Base-by-base conservation (phyloP, 2,113 vertebrate genomes). In the Odontophorus gujanensis region DNA sequence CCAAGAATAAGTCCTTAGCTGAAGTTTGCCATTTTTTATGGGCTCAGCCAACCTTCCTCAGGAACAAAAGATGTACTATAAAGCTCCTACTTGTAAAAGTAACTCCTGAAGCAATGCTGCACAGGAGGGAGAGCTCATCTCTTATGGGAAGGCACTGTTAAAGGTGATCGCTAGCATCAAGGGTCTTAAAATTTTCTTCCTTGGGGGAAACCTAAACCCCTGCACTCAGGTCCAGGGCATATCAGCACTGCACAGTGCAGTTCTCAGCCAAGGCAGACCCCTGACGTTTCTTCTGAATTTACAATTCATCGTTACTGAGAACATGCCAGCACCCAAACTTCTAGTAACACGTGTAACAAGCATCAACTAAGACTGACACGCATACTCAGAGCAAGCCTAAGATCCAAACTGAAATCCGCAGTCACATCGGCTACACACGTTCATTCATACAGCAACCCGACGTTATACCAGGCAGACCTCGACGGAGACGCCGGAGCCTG, bases 161-260 rank as follows among this genome's bases (percentile, higher is more conserved):
- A 7, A 74, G 67, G n/a, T 3, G 5, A 47, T 11, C 3, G 11
- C 25, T 66, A 47, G 57, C 0, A 0, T 42, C 65, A 58, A 42
- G 48, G 61, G 15, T 80, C 28, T 77, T 34, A 58, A 0, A 1
- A 30, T 4, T n/a, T 74, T 78, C 55, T 63, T 81, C n/a, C 43
- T 12, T 6, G 2, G 38, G 34, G n/a, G 34, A 85, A 73, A 66
- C 32, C 51, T 67, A 13, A 90, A 78, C 9, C 34, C 61, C 78
- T 28, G 9, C 42, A 69, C 84, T 43, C 58, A 34, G 40, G 18
- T 34, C 43, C 25, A 18, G 32, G 11, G 26, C 36, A 10, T 40
- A 42, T 16, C 34, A 63, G 80, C 58, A 26, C 18, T 1, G 2
- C 3, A 22, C 0, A 0, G 9, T 6, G 11, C 5, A 42, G 47